Base-by-base conservation (phyloP, 1,140 invertebrate species). In the Reticulitermes speratus region DNA sequence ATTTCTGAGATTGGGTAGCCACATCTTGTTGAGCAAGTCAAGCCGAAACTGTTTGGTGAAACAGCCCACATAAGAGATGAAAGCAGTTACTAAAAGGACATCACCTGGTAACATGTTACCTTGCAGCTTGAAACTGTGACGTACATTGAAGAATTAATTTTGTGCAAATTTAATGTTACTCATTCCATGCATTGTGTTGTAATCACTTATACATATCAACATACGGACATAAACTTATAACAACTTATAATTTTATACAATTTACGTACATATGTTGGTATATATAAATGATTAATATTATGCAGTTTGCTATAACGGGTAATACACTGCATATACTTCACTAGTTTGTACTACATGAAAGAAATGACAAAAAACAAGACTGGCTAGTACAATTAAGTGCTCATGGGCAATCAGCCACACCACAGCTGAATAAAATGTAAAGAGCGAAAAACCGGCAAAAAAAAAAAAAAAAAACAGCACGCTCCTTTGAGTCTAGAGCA, bases 21-120 rank as follows among this genome's bases (percentile, higher is more conserved):
- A 98, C 90, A 96, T 95, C 90, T 98, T 98, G 87, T 98, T 95
- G 87, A 98, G 89, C 44, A 99, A 92, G 91, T 99, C 97, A 84
- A 95, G 90, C 88, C 98, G 93, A 89, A 98, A 99, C 88, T 95
- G 94, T 90, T 98, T 99, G 0, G 97, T 98, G 88, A 99, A 99
- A 89, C 97, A 98, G 30, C 98, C 98, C 3, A 98, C 96, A 90
- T 99, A 99, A 2, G 98, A 99, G 88, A 99, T 97, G 90, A 99
- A 99, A 30, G 98, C 97, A 69, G 98, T 98, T 0, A 97, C 96
- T 25, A 99, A 91, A 23, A 99, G 92, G 32, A 98, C 96, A 91
- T 99, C 98, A 48, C 98, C 98, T 0, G 98, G 97, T 75, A 99
- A 91, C 6, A 97, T 99, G 87, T 95, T 96, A 86, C 96, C 97